Conservation (phyloP, 2,888 invertebrate species). For the Acleris emargana region DNA sequence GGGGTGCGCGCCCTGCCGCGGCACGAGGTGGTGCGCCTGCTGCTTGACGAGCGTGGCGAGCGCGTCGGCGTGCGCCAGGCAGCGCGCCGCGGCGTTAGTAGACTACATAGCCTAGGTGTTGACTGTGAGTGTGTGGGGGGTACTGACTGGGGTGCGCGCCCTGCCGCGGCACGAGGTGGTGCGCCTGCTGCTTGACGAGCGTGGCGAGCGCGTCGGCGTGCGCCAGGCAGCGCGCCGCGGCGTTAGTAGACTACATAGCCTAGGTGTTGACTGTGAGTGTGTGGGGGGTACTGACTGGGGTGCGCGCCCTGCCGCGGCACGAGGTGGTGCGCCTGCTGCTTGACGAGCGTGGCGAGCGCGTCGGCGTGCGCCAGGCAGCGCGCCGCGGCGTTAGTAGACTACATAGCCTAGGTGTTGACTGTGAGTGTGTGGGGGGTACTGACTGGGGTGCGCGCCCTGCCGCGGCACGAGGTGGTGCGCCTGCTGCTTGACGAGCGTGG, state of each 20-base stretch:
- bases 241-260: background rate
- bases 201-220: constrained; percentile 84
- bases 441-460: constrained; percentile 74
- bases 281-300: constrained; percentile 60
- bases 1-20: constrained; percentile 74
- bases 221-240: no score
- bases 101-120: background rate
- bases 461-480: constrained; percentile 81
- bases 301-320: constrained; percentile 79
- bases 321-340: constrained; percentile 80
- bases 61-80: constrained; percentile 84
- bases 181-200: constrained; percentile 80
- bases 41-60: constrained; percentile 81
- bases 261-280: background rate
- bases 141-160: constrained; percentile 74
- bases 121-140: background rate
- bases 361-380: constrained; percentile 85
- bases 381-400: background rate
- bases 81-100: no score
- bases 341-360: constrained; percentile 81
- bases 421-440: constrained; percentile 42
- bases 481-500: constrained; percentile 81
- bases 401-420: background rate
- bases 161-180: constrained; percentile 79
- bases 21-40: constrained; percentile 81